phyloP scores from a whole-genome alignment of 2,797 vertebrate genomes.

The Nothura maculosa region DNA sequence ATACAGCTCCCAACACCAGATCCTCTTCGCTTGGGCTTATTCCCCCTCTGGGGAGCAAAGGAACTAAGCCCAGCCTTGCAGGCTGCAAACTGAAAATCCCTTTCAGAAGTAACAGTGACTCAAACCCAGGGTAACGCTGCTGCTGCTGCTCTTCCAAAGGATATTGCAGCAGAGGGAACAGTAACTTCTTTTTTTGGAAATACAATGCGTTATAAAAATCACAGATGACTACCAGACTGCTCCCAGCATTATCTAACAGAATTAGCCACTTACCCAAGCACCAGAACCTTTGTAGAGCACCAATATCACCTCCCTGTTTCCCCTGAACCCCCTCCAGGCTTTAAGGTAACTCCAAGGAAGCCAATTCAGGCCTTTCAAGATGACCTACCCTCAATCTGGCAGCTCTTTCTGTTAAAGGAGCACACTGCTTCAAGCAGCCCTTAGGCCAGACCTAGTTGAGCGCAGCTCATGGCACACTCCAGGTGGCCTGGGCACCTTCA shows the following conservation, averaged over 20 bases:
- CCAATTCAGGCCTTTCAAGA: neutral
- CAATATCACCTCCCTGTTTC: accelerated
- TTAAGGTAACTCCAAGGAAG: accelerated
- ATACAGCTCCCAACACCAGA: neutral
- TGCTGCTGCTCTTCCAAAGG: neutral
- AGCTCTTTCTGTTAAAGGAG: neutral
- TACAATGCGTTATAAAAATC: neutral
- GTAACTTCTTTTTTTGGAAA: neutral
- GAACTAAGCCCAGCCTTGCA: neutral
- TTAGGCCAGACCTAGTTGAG: neutral
- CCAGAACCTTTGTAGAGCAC: accelerated
- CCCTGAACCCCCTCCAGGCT: neutral
- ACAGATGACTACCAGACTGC: neutral
- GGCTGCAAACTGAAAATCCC: neutral
- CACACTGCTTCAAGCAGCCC: neutral
- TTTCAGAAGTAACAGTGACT: neutral
- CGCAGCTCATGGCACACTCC: no score
- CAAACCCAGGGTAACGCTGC: accelerated
- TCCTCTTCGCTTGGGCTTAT: neutral
- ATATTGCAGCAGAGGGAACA: neutral
- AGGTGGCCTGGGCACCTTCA: neutral
- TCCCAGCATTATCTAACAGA: accelerated
- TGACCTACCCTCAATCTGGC: no score
- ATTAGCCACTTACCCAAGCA: neutral
- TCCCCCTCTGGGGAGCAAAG: neutral